These are phyloP conservation scores for Bombus soroeensis DNA, from an alignment of 1,140 invertebrate species.

Conservation along the genomic window DNA sequence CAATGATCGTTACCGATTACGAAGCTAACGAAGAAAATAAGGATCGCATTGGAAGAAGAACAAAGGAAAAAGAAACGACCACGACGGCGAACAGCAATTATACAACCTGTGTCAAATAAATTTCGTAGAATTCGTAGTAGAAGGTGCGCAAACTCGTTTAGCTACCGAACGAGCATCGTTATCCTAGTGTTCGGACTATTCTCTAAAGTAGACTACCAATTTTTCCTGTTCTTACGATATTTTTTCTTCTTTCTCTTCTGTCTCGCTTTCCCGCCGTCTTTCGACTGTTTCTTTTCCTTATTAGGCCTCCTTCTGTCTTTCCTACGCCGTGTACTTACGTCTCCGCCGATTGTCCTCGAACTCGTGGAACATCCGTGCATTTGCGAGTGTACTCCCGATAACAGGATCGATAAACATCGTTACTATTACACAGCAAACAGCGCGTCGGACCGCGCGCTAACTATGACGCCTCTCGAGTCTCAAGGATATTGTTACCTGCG, in stretches of 20 bases:
- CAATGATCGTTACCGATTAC: conserved; percentile 1
- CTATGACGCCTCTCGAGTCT: conserved; percentile 72
- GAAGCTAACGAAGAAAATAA: conserved; percentile 32
- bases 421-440: conserved; percentile 77
- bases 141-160: neutral
- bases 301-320: neutral
- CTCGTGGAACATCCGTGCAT: conserved; percentile 49
- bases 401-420: conserved; percentile 81
- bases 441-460: conserved; percentile 71
- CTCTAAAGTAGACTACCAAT: neutral
- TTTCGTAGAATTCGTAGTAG: neutral
- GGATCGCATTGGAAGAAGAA: neutral
- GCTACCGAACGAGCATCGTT: neutral
- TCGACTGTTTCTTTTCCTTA: neutral
- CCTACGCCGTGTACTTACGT: conserved; percentile 63
- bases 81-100: no score
- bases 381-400: conserved; percentile 74
- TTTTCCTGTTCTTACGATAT: neutral
- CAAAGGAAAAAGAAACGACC: neutral
- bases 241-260: neutral
- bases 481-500: conserved; percentile 74
- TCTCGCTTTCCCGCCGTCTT: neutral
- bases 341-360: conserved; percentile 59
- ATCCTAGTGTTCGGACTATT: neutral
- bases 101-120: neutral